Conservation (phyloP, 2,797 vertebrate species). For the Meda fulgida region DNA sequence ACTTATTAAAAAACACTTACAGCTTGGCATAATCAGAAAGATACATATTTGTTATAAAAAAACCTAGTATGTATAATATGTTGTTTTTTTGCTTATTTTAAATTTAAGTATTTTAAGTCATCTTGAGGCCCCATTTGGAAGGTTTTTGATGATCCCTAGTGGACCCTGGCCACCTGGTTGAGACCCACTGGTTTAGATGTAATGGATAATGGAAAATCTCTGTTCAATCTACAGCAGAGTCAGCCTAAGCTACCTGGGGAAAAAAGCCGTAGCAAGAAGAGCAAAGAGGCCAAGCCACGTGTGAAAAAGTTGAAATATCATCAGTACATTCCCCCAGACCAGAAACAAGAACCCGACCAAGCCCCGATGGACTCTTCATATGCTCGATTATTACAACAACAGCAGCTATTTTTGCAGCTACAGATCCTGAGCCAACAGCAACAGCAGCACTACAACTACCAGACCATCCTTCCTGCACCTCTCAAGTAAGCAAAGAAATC, state of each 20-base stretch:
- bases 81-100: too few relatives aligned
- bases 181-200: not conserved
- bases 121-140: not conserved
- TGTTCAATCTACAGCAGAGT: constrained; percentile 84
- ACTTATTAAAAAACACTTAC: too few relatives aligned
- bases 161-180: not conserved
- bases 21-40: too few relatives aligned
- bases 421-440: constrained; percentile 99
- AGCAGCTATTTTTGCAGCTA: constrained; percentile 97
- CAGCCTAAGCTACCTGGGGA: constrained; percentile 89
- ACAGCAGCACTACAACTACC: constrained; percentile 98
- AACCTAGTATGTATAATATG: too few relatives aligned
- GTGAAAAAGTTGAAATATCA: constrained; percentile 98
- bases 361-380: constrained; percentile 96
- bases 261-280: constrained; percentile 94
- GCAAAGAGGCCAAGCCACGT: constrained; percentile 90
- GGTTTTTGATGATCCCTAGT: not conserved
- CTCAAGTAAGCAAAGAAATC: constrained; percentile 84
- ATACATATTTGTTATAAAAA: too few relatives aligned
- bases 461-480: constrained; percentile 94
- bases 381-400: constrained; percentile 94
- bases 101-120: not conserved
- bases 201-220: not conserved
- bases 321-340: constrained; percentile 97
- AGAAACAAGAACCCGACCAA: constrained; percentile 91